These are phyloP conservation scores for Scortum barcoo DNA, from an alignment of 2,113 vertebrate genomes.

Conservation along the genomic window DNA sequence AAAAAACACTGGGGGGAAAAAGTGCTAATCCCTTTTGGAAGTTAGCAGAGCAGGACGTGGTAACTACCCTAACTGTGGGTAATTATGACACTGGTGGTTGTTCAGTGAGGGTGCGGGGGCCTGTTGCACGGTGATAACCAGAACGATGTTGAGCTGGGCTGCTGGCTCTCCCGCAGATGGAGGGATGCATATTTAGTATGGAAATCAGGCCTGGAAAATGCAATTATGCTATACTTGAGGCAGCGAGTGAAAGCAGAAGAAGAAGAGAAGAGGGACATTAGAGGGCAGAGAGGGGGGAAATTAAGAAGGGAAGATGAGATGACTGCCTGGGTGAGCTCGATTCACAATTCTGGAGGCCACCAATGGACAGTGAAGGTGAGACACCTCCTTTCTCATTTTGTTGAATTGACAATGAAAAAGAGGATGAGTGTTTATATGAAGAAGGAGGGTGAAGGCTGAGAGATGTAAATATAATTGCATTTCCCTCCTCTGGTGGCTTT, in stretches of 20 bases:
- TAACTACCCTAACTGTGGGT: constrained; percentile 47
- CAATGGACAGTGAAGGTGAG: constrained; percentile 22
- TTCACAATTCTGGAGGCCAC: constrained; percentile 27
- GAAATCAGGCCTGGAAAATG: constrained; percentile 72
- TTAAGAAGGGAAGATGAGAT: constrained; percentile 44
- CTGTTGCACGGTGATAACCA: constrained; percentile 73
- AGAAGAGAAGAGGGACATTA: constrained; percentile 53
- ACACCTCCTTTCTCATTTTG: neutral
- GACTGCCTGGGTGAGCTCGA: constrained; percentile 6
- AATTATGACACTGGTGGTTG: constrained; percentile 59
- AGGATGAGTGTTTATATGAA: neutral
- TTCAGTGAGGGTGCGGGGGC: constrained; percentile 40
- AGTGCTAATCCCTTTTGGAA: constrained; percentile 35
- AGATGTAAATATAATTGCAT: constrained; percentile 14
- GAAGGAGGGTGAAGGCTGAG: neutral
- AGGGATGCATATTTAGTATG: constrained; percentile 71
- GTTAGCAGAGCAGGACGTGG: constrained; percentile 53
- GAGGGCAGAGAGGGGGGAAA: constrained; percentile 39
- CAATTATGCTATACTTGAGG: constrained; percentile 68
- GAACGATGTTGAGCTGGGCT: constrained; percentile 45
- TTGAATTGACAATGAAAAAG: constrained; percentile 6
- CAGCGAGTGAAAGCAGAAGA: constrained; percentile 45
- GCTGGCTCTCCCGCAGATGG: constrained; percentile 56
- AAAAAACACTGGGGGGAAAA: too few species aligned
- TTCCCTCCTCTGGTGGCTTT: constrained; percentile 1